Base-by-base conservation (phyloP, 1,140 invertebrate species). In the Nomia melanderi region DNA sequence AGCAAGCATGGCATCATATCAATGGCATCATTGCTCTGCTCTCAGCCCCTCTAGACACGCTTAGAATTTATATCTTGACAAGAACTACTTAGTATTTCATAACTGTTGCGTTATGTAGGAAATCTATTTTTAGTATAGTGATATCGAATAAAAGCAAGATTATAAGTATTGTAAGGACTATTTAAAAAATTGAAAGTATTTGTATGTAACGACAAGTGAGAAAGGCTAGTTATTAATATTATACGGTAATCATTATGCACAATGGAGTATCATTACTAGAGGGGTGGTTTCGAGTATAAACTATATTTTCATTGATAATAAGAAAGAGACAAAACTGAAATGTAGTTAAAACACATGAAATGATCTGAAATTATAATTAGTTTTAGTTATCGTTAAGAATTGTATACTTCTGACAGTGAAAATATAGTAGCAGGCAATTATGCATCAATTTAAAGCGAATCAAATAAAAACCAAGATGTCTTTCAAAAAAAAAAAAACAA, bases 21-120 rank as follows among this genome's bases (percentile, higher is more conserved):
- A 47, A 47, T 73, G 69, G 67, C 69, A 78, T 78, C 67, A 78
- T 78, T 78, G 76, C 60, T 70, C 76, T 78, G 76, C 76, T 72
- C 53, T 78, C 76, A 78, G 69, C 69, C 69, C 76, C 76, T 78
- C 76, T 78, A 78, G 76, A 70, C 33, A 73, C 54, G 69, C 60
- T 56, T 73, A 63, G 56, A 77, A 14, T 65, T 71, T 56, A 54
- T 57, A 73, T 70, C 20, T 78, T 64, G 39, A 73, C 33, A 65
- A 63, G 14, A 62, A 73, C 29, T 72, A 20, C 44, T 73, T 63
- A 64, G 56, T 77, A 63, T 64, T 47, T 57, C 41, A 39, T 64
- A 64, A 64, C 25, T 17, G 29, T 77, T 64, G 66, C 44, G 59
- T 71, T 17, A 59, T 39, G 63, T 75, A 76, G 65, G 56, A 47